Evolutionary conservation across 2,113 vertebrate genomes (phyloP).

Genomic region (Mesoclemmys tuberculata): DNA sequence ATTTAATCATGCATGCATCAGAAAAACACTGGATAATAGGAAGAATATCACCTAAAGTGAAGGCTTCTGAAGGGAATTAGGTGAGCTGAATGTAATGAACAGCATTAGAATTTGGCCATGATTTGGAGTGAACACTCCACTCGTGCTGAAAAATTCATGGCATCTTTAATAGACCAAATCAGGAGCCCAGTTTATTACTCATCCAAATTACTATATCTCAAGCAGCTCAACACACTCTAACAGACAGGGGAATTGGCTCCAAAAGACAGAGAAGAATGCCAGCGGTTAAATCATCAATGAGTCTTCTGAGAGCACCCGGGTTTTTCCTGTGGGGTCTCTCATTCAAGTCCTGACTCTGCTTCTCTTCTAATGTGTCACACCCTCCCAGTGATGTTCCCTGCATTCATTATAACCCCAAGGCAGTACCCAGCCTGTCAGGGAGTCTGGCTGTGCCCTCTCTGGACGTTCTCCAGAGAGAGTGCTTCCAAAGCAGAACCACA

Average conservation of each 20-base stretch:
- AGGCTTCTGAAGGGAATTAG: neutral
- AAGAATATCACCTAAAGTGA: accelerated
- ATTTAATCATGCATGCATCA: neutral
- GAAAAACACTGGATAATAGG: neutral
- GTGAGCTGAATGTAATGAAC: neutral
- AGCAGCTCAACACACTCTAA: neutral
- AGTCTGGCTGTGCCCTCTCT: accelerated
- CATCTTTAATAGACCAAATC: neutral
- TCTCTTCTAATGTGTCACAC: neutral
- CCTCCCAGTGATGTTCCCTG: neutral
- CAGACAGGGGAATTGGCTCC: neutral
- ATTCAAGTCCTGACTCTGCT: neutral
- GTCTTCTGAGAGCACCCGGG: neutral
- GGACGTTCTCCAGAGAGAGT: neutral
- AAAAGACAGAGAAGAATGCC: neutral
- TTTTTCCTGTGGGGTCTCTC: neutral
- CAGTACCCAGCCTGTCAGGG: accelerated
- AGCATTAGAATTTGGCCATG: neutral
- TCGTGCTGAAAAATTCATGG: neutral
- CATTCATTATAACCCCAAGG: neutral
- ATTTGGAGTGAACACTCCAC: neutral
- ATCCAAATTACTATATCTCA: neutral
- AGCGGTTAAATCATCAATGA: neutral
- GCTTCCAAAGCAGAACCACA: neutral
- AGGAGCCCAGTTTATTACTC: neutral